These are phyloP conservation scores for Miichthys miiuy DNA, from an alignment of 2,797 vertebrate genomes.

Conservation along the genomic window DNA sequence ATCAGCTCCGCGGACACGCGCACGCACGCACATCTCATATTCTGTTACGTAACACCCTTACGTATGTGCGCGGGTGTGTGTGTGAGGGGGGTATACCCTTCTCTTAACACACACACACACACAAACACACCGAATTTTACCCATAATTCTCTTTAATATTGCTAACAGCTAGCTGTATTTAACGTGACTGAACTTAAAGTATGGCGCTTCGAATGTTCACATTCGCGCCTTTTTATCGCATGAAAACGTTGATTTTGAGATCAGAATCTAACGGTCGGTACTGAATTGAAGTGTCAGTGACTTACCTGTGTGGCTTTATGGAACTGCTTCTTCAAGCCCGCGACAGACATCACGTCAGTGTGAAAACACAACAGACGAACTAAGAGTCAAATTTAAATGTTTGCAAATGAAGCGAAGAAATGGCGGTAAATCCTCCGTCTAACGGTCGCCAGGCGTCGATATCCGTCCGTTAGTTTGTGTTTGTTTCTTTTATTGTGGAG, in stretches of 20 bases:
- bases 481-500: background rate
- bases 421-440: conserved; percentile 44
- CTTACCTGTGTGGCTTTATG: conserved; percentile 94
- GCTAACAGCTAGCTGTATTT: too few species aligned
- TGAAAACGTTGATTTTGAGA: too few species aligned
- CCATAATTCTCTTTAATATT: too few species aligned
- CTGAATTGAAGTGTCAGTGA: too few species aligned
- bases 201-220: too few species aligned
- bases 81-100: conserved; percentile 41
- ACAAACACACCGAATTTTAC: too few species aligned
- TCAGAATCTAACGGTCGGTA: too few species aligned
- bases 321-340: conserved; percentile 93
- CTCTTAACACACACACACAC: background rate
- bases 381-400: too few species aligned
- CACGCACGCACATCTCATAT: conserved; percentile 15
- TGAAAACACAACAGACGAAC: too few species aligned
- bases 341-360: conserved; percentile 87
- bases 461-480: conserved; percentile 9
- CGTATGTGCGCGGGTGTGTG: background rate
- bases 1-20: conserved; percentile 45
- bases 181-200: too few species aligned
- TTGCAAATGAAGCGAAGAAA: too few species aligned
- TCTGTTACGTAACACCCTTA: conserved; percentile 62
- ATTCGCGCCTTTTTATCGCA: too few species aligned
- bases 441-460: background rate